Base-by-base conservation (phyloP, 2,797 vertebrate genomes). In the Aulostomus chinensis region DNA sequence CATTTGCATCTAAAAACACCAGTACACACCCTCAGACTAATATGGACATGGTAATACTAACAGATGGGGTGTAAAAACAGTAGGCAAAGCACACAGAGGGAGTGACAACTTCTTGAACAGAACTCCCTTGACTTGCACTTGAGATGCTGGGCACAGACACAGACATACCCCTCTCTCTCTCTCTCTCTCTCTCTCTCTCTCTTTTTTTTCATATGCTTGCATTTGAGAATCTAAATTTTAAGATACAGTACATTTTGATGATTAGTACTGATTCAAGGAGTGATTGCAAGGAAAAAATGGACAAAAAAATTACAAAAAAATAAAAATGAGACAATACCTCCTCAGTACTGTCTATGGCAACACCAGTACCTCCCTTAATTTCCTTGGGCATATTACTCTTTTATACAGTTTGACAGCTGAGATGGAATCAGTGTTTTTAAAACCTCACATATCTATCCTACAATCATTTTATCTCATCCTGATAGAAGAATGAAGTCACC, bases 281-380 rank as follows among this genome's bases (percentile, higher is more conserved):
- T 69, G 33, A 83, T 86, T 67, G 73, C 9, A 40, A 59, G 26
- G 29, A 56, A 26, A 75, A 46, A 42, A 43, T n/a, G 20, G 12
- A 43, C 8, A 47, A 7, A 34, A 52, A 41, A 50, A 12, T 28
- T 14, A 41, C 34, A 32, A 28, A 29, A 67, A 43, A 20, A 5
- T 34, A 47, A 56, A 68, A 55, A 35, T n/a, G 46, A n/a, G n/a
- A n/a, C n/a, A n/a, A 24, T 49, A 20, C 52, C 39, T 9, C 18
- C 30, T 26, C 39, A 54, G 59, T 30, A 54, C 25, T 25, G 42
- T 77, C 45, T 73, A 66, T 43, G 16, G 24, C 61, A 73, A 81
- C 52, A 76, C 64, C 78, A 59, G 30, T 72, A 68, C 51, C 31
- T 75, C 68, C 61, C 79, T 79, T 73, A 22, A 54, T 63, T 65